These are phyloP conservation scores for Piprites chloris DNA, from an alignment of 2,113 vertebrate species.

Conservation along the genomic window DNA sequence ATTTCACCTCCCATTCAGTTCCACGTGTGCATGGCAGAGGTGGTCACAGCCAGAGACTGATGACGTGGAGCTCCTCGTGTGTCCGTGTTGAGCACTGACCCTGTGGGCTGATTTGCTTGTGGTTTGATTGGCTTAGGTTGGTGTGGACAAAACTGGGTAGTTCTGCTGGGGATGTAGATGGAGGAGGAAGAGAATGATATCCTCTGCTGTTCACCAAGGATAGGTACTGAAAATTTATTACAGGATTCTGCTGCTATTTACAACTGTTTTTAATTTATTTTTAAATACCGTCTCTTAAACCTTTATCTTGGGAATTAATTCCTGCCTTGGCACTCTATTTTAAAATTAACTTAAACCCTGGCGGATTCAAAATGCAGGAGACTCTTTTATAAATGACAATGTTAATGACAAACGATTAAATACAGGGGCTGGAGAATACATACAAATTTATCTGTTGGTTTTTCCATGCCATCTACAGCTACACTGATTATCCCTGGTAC, in stretches of 20 bases:
- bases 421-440: background rate
- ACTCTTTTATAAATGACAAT: background rate
- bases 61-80: rapidly evolving
- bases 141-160: background rate
- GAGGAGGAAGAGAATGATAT: background rate
- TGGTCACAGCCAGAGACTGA: rapidly evolving
- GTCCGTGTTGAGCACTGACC: rapidly evolving
- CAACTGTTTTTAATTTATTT: background rate
- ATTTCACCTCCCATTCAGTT: background rate
- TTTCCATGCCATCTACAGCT: background rate
- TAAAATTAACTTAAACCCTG: background rate
- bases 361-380: background rate
- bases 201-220: background rate
- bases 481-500: background rate
- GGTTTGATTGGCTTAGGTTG: background rate
- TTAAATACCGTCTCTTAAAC: background rate
- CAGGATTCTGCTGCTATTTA: background rate
- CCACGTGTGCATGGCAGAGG: rapidly evolving
- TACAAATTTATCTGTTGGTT: background rate
- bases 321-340: background rate
- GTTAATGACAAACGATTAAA: background rate
- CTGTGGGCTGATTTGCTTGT: rapidly evolving
- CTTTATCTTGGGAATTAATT: background rate
- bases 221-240: background rate
- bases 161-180: background rate